A percentile compares a stretch with the other conserved stretches of the same genome.
Evolutionary conservation across 2,113 vertebrate species (phyloP).

Genomic region (Dicerorhinus sumatrensis): DNA sequence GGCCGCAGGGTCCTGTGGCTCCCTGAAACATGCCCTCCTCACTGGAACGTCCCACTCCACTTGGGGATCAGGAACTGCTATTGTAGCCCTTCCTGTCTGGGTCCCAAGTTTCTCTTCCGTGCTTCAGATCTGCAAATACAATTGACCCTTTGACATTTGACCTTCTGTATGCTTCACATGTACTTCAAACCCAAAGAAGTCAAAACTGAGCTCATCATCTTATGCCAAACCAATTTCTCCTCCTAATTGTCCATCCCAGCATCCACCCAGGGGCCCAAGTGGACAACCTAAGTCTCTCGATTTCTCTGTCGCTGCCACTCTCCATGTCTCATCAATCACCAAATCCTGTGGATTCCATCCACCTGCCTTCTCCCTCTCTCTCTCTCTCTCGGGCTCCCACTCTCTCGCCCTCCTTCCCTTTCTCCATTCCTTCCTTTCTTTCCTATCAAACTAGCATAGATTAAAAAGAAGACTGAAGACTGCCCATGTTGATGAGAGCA

Average conservation of each 20-base stretch:
- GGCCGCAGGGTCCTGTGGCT: not conserved
- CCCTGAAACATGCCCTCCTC: accelerated
- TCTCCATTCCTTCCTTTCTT: not conserved
- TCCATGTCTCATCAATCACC: not conserved
- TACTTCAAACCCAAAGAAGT: not conserved
- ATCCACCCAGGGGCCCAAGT: not conserved
- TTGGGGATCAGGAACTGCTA: not conserved
- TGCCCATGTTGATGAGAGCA: not conserved
- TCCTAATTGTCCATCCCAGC: not conserved
- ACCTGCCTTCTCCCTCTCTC: not conserved
- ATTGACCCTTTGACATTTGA: not conserved
- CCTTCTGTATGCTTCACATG: not conserved
- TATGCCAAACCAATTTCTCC: not conserved
- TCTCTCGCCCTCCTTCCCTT: not conserved
- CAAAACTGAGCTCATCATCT: not conserved
- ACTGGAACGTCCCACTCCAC: accelerated
- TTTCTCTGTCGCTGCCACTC: not conserved
- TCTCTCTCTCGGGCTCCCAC: not conserved
- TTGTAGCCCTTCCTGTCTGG: not conserved
- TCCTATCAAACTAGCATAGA: not conserved
- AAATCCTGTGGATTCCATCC: not conserved
- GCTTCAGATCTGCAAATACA: not conserved
- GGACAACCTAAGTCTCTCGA: not conserved
- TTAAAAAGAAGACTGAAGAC: not conserved
- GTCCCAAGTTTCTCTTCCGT: not conserved